These are phyloP conservation scores for Orycteropus afer DNA, from an alignment of 2,113 vertebrate genomes.

Conservation along the genomic window DNA sequence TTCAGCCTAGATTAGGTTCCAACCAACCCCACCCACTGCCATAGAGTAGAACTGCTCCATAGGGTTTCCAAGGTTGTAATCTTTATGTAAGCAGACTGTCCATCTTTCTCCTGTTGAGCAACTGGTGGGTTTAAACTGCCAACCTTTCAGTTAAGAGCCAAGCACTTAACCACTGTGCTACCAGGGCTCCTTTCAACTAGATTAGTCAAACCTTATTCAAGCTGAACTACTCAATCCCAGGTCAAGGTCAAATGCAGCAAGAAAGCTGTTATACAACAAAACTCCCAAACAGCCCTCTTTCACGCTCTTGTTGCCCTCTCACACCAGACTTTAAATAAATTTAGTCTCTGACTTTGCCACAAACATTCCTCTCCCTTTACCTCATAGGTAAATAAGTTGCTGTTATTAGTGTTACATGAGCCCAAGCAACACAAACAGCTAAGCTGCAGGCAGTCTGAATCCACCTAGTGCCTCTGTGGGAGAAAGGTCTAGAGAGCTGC, in stretches of 20 bases:
- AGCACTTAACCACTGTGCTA: neutral
- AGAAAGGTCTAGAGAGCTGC: no score
- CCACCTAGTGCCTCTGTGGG: no score
- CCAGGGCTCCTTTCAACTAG: neutral
- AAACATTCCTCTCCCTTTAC: neutral
- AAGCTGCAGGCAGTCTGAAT: no score
- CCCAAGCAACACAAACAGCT: no score
- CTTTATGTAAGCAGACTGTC: no score
- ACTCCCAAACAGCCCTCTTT: no score
- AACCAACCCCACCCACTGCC: neutral
- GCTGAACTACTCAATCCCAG: neutral
- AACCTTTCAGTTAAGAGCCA: neutral
- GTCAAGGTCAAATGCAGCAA: neutral
- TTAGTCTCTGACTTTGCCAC: no score
- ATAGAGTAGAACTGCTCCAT: neutral
- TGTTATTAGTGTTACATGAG: no score
- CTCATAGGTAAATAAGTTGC: no score
- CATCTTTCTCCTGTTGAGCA: no score
- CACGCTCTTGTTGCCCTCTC: neutral
- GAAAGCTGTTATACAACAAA: neutral
- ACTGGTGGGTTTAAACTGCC: neutral
- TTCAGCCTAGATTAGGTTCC: neutral
- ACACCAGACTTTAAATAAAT: accelerated
- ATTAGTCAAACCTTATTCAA: neutral
- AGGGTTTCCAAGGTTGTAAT: neutral